Conservation (phyloP, 2,797 vertebrate genomes). For the Echiichthys vipera region DNA sequence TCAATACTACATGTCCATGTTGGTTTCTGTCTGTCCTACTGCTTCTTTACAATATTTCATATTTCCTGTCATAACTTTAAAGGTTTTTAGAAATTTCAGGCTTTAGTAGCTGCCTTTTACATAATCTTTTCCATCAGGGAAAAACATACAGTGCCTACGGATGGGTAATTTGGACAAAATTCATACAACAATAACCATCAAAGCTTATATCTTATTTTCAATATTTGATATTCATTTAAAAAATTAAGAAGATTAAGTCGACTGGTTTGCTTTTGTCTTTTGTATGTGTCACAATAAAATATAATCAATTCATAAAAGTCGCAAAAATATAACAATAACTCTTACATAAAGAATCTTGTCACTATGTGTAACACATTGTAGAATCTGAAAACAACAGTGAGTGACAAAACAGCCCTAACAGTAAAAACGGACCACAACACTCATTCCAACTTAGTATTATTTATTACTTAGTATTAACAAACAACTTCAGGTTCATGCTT, state of each 20-base stretch:
- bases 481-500: conserved; percentile 59
- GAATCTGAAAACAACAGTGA: background rate
- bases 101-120: background rate
- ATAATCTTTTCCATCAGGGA: background rate
- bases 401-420: background rate
- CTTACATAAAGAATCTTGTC: background rate
- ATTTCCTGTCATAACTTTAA: conserved; percentile 16
- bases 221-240: background rate
- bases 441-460: conserved; percentile 51
- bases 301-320: background rate
- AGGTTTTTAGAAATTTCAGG: background rate
- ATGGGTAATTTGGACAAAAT: background rate
- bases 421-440: conserved; percentile 10
- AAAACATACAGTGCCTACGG: background rate
- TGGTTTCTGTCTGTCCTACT: conserved; percentile 21
- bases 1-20: conserved; percentile 28
- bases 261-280: background rate
- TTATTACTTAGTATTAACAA: conserved; percentile 62
- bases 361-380: background rate
- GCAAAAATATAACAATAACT: background rate
- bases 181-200: background rate
- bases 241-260: background rate
- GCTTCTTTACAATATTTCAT: conserved; percentile 22
- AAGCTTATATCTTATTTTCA: background rate
- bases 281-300: background rate